Percentiles rank a stretch among this genome's conserved stretches.
Conservation (phyloP, 2,888 invertebrate species). For the Cabera pusaria region DNA sequence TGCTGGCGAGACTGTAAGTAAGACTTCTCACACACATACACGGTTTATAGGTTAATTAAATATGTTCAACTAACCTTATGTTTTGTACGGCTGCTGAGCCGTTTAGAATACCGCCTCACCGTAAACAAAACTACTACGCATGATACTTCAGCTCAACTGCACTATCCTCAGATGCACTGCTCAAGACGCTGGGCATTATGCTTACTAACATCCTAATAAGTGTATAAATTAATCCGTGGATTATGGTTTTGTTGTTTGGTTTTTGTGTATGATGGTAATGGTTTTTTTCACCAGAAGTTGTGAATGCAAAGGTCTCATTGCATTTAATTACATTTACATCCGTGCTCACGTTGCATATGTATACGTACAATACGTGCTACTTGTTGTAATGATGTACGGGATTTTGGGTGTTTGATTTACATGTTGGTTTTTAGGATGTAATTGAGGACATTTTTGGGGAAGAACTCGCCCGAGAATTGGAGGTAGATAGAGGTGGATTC, state of each 20-base stretch:
- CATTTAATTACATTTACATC: no score
- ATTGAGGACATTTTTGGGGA: conserved; percentile 5
- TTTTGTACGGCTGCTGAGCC: no score
- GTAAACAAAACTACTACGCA: not conserved
- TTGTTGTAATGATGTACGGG: not conserved
- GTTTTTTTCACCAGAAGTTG: not conserved
- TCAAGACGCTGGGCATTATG: no score
- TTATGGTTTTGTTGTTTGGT: conserved; percentile 1
- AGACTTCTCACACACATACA: no score
- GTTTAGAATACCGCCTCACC: no score
- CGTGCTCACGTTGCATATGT: no score
- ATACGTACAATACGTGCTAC: not conserved
- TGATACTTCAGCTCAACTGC: conserved; percentile 2
- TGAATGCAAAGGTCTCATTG: no score
- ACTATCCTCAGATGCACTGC: not conserved
- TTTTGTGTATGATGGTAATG: conserved; percentile 2
- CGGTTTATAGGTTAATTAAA: no score
- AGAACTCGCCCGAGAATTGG: conserved; percentile 12
- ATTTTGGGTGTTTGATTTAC: conserved; percentile 1
- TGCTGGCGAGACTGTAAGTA: no score
- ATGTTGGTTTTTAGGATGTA: conserved; percentile 10
- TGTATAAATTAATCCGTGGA: no score
- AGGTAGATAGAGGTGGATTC: conserved; percentile 14
- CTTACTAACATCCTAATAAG: no score
- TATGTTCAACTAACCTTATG: no score